Base-by-base conservation (phyloP, 2,797 vertebrate species). In the Tauraco hartlaubi region DNA sequence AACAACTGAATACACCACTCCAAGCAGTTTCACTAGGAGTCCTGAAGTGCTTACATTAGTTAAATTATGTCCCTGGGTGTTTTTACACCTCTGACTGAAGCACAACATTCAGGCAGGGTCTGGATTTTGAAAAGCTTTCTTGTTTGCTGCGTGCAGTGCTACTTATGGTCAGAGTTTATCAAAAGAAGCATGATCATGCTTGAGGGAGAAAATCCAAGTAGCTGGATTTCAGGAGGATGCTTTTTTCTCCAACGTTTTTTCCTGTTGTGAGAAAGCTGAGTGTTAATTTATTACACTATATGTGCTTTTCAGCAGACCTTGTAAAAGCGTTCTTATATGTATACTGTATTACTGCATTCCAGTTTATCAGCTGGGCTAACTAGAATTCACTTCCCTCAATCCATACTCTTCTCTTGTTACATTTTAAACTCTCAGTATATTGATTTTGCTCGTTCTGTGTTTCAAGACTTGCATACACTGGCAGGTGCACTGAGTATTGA, bases 361-460 rank as follows among this genome's bases (percentile, higher is more conserved):
- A 46, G 22, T 91, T 88, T 92, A 94, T 94, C 93, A 73, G 72
- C 67, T 97, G 97, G 93, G 93, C 64, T 98, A 96, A 90, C 44
- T 93, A 89, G 93, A 96, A 86, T 77, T 88, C 88, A 55, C 94
- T 98, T 98, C 95, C 96, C 97, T 98, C 68, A 76, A 97, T 98
- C 97, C 11, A 13, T 69, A 49, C 69, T 74, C 68, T 95, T 97
- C 64, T 90, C 58, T 81, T 0, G 0, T 46, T 91, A 31, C 26
- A 16, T 85, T 88, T 88, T 67, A 77, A 94, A 71, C 35, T 92
- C 41, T 75, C 51, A 49, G 58, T 89, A 29, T 96, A 87, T 97
- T 29, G 43, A 94, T 97, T 93, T 93, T 77, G 55, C 69, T 81
- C 31, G 44, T 68, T 96, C 86, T 64, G 88, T 87, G 82, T 94